Evolutionary conservation across 1,140 invertebrate genomes (phyloP).

Genomic region (Drosophila parabipectinata): DNA sequence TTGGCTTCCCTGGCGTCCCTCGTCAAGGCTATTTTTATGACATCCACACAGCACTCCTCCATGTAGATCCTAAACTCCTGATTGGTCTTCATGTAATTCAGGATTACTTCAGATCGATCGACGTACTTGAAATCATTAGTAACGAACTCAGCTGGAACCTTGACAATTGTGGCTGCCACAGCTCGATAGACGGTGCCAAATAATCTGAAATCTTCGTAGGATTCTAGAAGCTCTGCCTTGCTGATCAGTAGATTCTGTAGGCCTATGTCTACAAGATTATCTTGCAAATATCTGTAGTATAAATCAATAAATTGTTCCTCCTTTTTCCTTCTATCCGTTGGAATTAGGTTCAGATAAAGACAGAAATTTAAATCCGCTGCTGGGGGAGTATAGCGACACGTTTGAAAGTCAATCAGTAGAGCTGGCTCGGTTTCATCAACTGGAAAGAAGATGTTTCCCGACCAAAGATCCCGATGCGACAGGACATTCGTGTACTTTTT

Average conservation of each 20-base stretch:
- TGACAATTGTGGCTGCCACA: slow-evolving; percentile 59
- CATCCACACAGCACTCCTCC: slow-evolving; percentile 56
- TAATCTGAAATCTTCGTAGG: slow-evolving; percentile 69
- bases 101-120: slow-evolving; percentile 50
- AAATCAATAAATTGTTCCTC: slow-evolving; percentile 48
- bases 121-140: slow-evolving; percentile 71
- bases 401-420: slow-evolving; percentile 87
- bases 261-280: slow-evolving; percentile 27
- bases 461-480: slow-evolving; percentile 87
- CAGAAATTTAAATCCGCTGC: slow-evolving; percentile 85
- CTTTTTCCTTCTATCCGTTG: slow-evolving; percentile 18
- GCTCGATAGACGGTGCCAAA: slow-evolving; percentile 66
- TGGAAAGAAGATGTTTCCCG: slow-evolving; percentile 87
- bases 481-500: slow-evolving; percentile 85
- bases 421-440: slow-evolving; percentile 69
- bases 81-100: slow-evolving; percentile 58
- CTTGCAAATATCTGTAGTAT: slow-evolving; percentile 50
- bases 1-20: slow-evolving; percentile 6
- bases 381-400: slow-evolving; percentile 85
- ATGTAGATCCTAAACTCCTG: slow-evolving; percentile 44
- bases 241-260: slow-evolving; percentile 19
- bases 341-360: slow-evolving; percentile 65
- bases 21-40: slow-evolving; percentile 56
- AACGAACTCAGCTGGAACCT: slow-evolving; percentile 54
- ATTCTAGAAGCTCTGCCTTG: slow-evolving; percentile 54